Base-by-base conservation (phyloP, 1,140 invertebrate genomes). In the Ectropis grisescens region DNA sequence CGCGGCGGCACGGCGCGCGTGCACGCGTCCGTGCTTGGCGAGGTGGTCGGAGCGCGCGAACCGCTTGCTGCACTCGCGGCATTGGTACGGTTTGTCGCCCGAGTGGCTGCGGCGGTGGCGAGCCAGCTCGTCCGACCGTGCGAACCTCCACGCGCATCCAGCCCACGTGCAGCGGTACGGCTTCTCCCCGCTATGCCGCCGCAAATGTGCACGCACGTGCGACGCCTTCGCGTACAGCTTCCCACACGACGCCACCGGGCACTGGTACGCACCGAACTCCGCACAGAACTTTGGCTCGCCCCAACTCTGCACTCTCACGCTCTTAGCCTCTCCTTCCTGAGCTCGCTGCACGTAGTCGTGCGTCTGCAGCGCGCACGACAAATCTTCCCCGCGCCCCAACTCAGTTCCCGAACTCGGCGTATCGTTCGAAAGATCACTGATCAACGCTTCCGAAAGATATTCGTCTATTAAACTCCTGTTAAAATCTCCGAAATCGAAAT, bases 161-260 rank as follows among this genome's bases (percentile, higher is more conserved):
- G 89, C 83, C 96, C 96, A 98, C 28, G 90, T 92, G 66, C 91
- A 93, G 2, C 84, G 84, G 60, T 98, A 98, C 0, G 96, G 96
- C 62, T 98, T 98, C 75, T 98, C 95, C 0, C 96, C 96, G 1
- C 95, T 94, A 75, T 98, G 96, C 7, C 96, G 86, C 1, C 96
- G 85, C 29, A 97, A 71, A 66, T 98, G 97, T 1, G 96, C 95
- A 61, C 97, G 96, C 11, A 98, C 85, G 71, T 98, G 96, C 5
- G 94, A 96, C 10, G 93, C 91, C 74, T 98, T 98, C 33, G 94
- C 93, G 56, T 98, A 98, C 1, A 91, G 75, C 75, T 93, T 89
- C 2, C 85, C 80, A 49, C 88, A 89, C 30, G 82, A 83, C 11
- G 71, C 65, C 22, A 86, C 85, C 2, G 86, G 85, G 69, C 88